A percentile compares a stretch with the other conserved stretches of the same genome.
phyloP scores from a whole-genome alignment of 2,113 vertebrate species.

The Prochilodus magdalenae region DNA sequence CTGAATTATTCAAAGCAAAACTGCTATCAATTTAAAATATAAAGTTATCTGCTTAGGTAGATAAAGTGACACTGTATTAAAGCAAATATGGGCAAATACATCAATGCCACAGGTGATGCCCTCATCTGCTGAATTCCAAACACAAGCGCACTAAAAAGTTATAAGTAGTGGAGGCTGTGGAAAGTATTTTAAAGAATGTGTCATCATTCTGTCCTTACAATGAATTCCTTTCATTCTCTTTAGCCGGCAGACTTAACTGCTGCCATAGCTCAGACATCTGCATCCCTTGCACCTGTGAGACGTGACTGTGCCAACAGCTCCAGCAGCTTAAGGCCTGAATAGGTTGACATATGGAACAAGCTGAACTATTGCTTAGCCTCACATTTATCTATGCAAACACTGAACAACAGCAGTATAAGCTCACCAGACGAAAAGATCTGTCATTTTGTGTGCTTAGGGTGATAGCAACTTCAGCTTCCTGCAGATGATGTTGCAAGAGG shows the following conservation, averaged over 20 bases:
- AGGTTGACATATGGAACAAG: constrained; percentile 20
- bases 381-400: constrained; percentile 33
- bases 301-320: constrained; percentile 6
- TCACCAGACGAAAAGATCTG: too few relatives aligned
- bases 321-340: constrained; percentile 13
- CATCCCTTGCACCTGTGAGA: constrained; percentile 24
- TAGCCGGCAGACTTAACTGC: not conserved
- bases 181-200: not conserved
- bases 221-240: constrained; percentile 10
- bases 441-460: too few relatives aligned
- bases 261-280: constrained; percentile 27
- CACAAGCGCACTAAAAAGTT: too few relatives aligned
- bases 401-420: constrained; percentile 7
- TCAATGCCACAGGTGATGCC: too few relatives aligned
- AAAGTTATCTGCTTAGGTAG: too few relatives aligned
- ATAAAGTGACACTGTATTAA: too few relatives aligned
- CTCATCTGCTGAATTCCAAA: too few relatives aligned
- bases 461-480: too few relatives aligned
- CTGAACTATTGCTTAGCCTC: constrained; percentile 27
- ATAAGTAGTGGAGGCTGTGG: not conserved
- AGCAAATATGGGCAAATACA: too few relatives aligned
- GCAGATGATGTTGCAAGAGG: too few relatives aligned
- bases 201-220: constrained; percentile 22
- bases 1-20: not conserved
- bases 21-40: not conserved